Evolutionary conservation across 2,797 vertebrate genomes (phyloP).

Genomic region (Anabas testudineus): DNA sequence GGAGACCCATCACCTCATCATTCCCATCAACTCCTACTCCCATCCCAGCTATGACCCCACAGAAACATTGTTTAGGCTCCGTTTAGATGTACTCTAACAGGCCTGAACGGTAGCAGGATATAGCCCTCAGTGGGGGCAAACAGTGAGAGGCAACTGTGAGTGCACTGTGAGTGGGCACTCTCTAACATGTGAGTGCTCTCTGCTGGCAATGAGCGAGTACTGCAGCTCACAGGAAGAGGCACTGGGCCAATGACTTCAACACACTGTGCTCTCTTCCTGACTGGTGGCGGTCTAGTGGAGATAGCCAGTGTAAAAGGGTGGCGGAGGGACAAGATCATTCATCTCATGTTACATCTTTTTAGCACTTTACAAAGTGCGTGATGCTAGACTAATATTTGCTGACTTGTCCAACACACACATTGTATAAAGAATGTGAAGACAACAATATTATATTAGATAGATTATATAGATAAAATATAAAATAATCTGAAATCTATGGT

Average conservation of each 20-base stretch:
- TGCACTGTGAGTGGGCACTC: conserved; percentile 73
- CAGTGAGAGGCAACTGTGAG: conserved; percentile 73
- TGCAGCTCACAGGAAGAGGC: conserved; percentile 66
- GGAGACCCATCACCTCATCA: conserved; percentile 86
- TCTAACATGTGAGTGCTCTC: conserved; percentile 86
- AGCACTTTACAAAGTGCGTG: background rate
- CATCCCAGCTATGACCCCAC: conserved; percentile 83
- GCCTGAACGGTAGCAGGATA: conserved; percentile 80
- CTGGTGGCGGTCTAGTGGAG: conserved; percentile 53
- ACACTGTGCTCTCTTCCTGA: conserved; percentile 42
- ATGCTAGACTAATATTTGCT: background rate
- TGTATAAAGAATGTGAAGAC: background rate
- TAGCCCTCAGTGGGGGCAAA: conserved; percentile 74
- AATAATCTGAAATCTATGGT: too few relatives aligned
- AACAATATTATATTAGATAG: too few relatives aligned
- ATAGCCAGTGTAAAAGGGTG: conserved; percentile 24
- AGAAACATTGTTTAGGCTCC: conserved; percentile 84
- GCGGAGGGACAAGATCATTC: conserved; percentile 31
- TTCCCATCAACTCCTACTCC: conserved; percentile 90
- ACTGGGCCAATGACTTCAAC: conserved; percentile 45
- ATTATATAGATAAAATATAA: too few relatives aligned
- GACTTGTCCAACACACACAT: background rate
- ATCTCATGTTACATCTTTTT: background rate
- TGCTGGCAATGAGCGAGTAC: conserved; percentile 80
- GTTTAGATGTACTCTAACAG: conserved; percentile 82